A percentile compares a stretch with the other conserved stretches of the same genome.
Conservation (phyloP, 1,140 invertebrate genomes). For the Bombus superbus region DNA sequence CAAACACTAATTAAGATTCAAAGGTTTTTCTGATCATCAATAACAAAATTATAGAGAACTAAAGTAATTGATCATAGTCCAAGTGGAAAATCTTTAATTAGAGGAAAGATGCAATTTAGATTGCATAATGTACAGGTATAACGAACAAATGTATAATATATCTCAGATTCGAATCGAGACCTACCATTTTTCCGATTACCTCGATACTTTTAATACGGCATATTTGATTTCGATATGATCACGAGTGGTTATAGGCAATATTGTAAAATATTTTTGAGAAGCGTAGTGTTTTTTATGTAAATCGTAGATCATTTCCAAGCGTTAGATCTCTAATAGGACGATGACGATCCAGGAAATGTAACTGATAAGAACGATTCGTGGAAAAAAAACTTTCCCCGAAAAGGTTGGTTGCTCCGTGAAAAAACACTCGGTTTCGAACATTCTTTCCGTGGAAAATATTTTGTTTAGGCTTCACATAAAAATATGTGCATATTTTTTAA, state of each 20-base stretch:
- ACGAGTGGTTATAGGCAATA: no score
- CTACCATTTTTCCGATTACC: no score
- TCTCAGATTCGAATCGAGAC: no score
- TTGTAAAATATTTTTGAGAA: neutral
- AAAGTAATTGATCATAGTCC: neutral
- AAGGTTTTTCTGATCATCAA: neutral
- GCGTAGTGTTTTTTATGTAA: neutral
- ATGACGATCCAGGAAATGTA: no score
- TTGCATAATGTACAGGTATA: neutral
- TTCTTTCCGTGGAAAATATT: conserved; percentile 4
- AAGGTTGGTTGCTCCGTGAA: neutral
- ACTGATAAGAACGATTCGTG: neutral
- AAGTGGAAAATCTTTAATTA: neutral
- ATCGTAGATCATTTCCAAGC: neutral
- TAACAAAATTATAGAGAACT: neutral
- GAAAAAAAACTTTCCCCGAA: conserved; percentile 28
- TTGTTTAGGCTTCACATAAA: neutral
- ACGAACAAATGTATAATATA: neutral
- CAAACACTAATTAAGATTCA: conserved; percentile 4
- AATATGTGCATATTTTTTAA: neutral
- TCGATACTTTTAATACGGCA: no score
- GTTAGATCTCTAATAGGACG: no score
- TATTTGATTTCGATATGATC: no score
- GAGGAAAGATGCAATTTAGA: neutral
- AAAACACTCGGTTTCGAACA: neutral